These are phyloP conservation scores for Nansenia antarctica DNA, from an alignment of 2,113 vertebrate genomes.

Conservation along the genomic window DNA sequence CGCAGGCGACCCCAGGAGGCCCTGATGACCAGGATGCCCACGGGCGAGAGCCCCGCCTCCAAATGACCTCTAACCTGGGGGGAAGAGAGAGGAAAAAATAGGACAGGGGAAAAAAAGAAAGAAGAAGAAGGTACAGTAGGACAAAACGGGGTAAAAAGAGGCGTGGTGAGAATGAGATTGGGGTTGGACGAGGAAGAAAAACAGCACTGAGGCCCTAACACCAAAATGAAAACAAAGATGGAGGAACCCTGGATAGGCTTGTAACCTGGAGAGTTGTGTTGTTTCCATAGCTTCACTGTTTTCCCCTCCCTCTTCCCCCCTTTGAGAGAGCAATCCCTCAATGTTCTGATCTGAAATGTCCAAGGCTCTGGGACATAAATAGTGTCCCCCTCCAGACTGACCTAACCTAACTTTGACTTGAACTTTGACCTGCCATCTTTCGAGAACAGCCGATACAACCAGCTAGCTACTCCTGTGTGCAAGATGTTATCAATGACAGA, in stretches of 20 bases:
- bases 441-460: too few species aligned
- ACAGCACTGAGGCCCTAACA: background rate
- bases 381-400: background rate
- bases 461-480: too few species aligned
- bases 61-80: background rate
- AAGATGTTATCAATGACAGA: background rate
- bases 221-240: too few species aligned
- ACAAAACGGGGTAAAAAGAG: too few species aligned
- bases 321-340: background rate
- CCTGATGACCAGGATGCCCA: constrained; percentile 24
- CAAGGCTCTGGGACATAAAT: background rate
- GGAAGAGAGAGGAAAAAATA: background rate
- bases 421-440: background rate
- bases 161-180: background rate
- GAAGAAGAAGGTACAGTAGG: too few species aligned
- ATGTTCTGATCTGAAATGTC: too few species aligned
- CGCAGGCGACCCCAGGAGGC: constrained; percentile 34
- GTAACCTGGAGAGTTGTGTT: too few species aligned
- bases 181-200: background rate
- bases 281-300: too few species aligned
- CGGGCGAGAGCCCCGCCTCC: too few species aligned
- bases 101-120: background rate
- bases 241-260: too few species aligned
- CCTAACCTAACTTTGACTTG: background rate
- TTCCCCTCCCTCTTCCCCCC: background rate